Evolutionary conservation across 1,140 invertebrate genomes (phyloP).

Genomic region (Thrips palmi): DNA sequence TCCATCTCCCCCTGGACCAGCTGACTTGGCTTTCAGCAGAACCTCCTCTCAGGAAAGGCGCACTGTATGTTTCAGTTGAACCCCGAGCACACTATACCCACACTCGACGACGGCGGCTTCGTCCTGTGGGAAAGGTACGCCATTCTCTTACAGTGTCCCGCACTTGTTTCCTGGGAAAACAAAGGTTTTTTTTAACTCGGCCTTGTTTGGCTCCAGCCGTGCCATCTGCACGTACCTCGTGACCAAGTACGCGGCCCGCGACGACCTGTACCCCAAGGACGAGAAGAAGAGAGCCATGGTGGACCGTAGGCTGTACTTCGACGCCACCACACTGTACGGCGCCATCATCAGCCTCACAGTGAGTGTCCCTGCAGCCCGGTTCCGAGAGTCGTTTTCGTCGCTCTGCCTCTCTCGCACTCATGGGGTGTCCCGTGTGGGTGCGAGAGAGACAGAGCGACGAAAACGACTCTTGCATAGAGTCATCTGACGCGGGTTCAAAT

Average conservation of each 20-base stretch:
- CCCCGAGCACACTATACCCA: conserved; percentile 47
- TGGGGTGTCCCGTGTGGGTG: too few relatives aligned
- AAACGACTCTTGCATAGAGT: too few relatives aligned
- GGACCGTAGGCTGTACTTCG: conserved; percentile 34
- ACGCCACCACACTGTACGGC: conserved; percentile 22
- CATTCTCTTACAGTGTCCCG: conserved; percentile 22
- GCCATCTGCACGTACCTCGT: conserved; percentile 37
- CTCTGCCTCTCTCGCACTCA: too few relatives aligned
- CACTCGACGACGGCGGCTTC: conserved; percentile 43
- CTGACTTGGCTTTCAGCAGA: too few relatives aligned
- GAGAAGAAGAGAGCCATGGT: conserved; percentile 29
- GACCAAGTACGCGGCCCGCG: conserved; percentile 29
- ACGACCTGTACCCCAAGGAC: conserved; percentile 32
- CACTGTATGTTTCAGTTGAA: conserved; percentile 28
- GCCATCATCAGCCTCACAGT: conserved; percentile 4
- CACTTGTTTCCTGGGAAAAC: too few relatives aligned
- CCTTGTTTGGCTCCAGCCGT: too few relatives aligned
- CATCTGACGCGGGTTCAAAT: too few relatives aligned
- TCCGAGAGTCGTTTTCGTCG: too few relatives aligned
- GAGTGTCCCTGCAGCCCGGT: too few relatives aligned
- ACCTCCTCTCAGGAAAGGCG: too few relatives aligned
- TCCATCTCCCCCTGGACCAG: too few relatives aligned
- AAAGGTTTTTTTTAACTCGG: conserved; percentile 23
- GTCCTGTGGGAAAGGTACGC: conserved; percentile 44
- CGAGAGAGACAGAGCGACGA: too few relatives aligned